These are phyloP conservation scores for Subacronicta megacephala DNA, from an alignment of 2,888 invertebrate species.

Conservation along the genomic window DNA sequence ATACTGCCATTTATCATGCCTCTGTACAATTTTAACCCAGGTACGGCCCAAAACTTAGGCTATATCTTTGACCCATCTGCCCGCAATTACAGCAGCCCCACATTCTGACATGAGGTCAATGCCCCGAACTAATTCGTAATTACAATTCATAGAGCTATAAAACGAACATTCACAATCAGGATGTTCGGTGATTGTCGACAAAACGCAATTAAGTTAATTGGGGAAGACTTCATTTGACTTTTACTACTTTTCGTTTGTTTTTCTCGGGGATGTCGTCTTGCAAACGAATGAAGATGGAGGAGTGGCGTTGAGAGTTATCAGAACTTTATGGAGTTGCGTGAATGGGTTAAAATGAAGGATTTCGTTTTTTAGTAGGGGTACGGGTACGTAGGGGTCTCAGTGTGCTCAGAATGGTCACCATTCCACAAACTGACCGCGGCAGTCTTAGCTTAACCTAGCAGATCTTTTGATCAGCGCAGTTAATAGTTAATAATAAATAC, in stretches of 20 bases:
- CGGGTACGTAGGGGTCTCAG: too few species aligned
- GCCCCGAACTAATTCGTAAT: constrained; percentile 65
- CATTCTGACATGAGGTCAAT: constrained; percentile 16
- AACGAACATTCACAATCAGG: constrained; percentile 70
- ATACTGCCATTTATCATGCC: neutral
- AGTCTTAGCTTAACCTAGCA: too few species aligned
- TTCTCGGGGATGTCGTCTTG: constrained; percentile 42
- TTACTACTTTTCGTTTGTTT: constrained; percentile 65
- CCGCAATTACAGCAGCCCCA: neutral
- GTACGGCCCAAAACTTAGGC: neutral
- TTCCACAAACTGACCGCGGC: too few species aligned
- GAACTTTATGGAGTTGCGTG: neutral
- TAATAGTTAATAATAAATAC: too few species aligned
- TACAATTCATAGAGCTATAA: constrained; percentile 76
- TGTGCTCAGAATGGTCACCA: too few species aligned
- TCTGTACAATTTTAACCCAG: neutral
- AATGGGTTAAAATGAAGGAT: neutral
- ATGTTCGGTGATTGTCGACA: constrained; percentile 57
- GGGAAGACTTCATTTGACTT: constrained; percentile 72
- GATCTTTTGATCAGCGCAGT: too few species aligned
- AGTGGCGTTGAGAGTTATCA: neutral
- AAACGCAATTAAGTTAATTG: constrained; percentile 78
- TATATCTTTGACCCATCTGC: neutral
- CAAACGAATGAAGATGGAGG: constrained; percentile 24
- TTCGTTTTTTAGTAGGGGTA: neutral